Base-by-base conservation (phyloP, 1,140 invertebrate species). In the Notospermus geniculatus region DNA sequence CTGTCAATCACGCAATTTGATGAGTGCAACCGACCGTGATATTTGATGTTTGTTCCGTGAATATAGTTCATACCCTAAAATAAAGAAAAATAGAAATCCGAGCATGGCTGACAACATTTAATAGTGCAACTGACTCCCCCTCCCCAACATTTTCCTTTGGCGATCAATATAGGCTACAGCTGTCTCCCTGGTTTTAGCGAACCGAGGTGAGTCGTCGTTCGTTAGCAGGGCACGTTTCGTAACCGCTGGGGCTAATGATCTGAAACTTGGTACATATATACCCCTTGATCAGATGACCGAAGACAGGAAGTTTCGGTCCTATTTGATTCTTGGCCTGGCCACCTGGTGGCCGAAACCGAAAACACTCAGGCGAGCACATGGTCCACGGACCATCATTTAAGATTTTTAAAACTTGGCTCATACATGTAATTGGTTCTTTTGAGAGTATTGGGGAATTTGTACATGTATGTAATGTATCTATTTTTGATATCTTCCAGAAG, bases 1-100 rank as follows among this genome's bases (percentile, higher is more conserved):
- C 90, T 92, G 73, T 98, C 94, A 0, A 98, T 93, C 0, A 98
- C 90, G 77, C 95, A 98, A 76, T 98, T 98, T 30, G 91, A 91
- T 0, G 95, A 97, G 73, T 94, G 97, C 17, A 98, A 82, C 71
- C 89, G 89, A 0, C 95, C 95, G 74, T 98, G 95, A 17, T 86
- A 90, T 71, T 88, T 91, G 9, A 98, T 88, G 71, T 92, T 89
- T 28, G 89, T 91, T 28, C 85, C 85, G 75, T 98, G 95, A 0
- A 98, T 83, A 77, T 93, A 97, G 59, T 86, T 82, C 92, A 97
- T 93, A 17, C 94, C 95, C 83, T 93, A 22, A 9, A n/a, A 41
- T 19, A 19, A 43, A 19, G 39, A 13, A 43, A 19, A 19, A 19
- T 43, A 43, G 39, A 13, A 43, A 43, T 43, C 19, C 39, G 19